Evolutionary conservation across 2,113 vertebrate species (phyloP).

Genomic region (Callipepla californica): DNA sequence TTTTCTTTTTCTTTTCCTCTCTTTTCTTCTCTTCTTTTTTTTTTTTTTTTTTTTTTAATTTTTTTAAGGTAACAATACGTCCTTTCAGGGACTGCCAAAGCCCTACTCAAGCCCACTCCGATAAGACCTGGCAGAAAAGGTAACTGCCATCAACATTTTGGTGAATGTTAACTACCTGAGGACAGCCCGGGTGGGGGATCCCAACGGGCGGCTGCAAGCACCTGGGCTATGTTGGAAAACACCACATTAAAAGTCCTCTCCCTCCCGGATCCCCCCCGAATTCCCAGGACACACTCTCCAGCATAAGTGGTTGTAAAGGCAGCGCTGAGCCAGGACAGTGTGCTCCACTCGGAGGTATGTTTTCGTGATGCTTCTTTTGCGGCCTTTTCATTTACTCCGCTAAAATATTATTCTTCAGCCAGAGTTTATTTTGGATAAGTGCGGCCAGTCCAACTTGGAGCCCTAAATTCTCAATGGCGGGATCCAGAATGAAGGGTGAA

Average conservation of each 20-base stretch:
- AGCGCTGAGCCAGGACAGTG: not conserved
- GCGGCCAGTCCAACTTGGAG: not conserved
- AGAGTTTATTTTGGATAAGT: not conserved
- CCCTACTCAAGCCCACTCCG: slow-evolving; percentile 56
- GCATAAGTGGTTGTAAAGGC: not conserved
- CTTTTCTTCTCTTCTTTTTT: not conserved
- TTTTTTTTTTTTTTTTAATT: not conserved
- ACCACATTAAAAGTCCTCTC: not conserved
- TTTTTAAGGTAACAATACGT: slow-evolving; percentile 74
- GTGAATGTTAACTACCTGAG: slow-evolving; percentile 56
- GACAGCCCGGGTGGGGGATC: slow-evolving; percentile 32
- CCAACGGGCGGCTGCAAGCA: not conserved
- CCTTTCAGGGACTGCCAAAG: slow-evolving; percentile 77
- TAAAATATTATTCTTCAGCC: not conserved
- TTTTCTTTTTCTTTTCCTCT: not conserved
- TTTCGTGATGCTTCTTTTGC: not conserved
- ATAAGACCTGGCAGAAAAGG: slow-evolving; percentile 73
- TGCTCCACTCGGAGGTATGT: slow-evolving; percentile 40
- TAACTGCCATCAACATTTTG: slow-evolving; percentile 69
- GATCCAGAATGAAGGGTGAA: not conserved
- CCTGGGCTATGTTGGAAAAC: slow-evolving; percentile 10
- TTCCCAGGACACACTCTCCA: not conserved
- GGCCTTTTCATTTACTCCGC: not conserved
- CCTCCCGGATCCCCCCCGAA: not conserved
- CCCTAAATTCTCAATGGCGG: not conserved